Conservation (phyloP, 2,888 invertebrate species). For the Netelia inedita region DNA sequence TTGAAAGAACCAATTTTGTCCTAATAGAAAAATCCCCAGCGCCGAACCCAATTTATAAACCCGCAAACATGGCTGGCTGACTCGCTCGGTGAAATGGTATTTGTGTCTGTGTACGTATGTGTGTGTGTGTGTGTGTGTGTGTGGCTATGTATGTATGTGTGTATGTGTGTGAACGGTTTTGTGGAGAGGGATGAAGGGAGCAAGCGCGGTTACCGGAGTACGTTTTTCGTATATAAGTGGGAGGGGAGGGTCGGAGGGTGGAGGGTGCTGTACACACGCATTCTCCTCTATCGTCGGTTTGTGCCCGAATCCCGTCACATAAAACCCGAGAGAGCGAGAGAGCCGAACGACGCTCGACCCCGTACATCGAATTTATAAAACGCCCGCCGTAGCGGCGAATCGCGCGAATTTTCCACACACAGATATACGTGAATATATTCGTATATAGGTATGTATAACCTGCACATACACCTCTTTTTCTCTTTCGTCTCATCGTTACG, state of each 20-base stretch:
- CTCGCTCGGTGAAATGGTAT: slow-evolving; percentile 64
- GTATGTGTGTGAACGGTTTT: slow-evolving; percentile 36
- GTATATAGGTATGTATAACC: neutral
- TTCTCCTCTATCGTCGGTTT: slow-evolving; percentile 54
- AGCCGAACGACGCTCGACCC: slow-evolving; percentile 61
- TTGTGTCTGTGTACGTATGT: slow-evolving; percentile 36
- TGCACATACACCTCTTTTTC: slow-evolving; percentile 43
- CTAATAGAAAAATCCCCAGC: slow-evolving; percentile 85
- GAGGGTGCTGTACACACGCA: slow-evolving; percentile 41
- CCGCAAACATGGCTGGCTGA: slow-evolving; percentile 84
- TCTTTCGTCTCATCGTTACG: slow-evolving; percentile 30
- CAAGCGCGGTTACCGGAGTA: slow-evolving; percentile 60
- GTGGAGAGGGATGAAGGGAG: slow-evolving; percentile 49
- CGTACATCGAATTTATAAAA: slow-evolving; percentile 79
- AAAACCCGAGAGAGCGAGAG: slow-evolving; percentile 56
- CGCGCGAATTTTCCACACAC: slow-evolving; percentile 70
- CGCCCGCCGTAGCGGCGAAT: slow-evolving; percentile 63
- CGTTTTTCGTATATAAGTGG: slow-evolving; percentile 38
- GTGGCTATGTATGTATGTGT: slow-evolving; percentile 12
- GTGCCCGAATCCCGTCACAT: slow-evolving; percentile 76
- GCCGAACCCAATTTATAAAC: slow-evolving; percentile 85
- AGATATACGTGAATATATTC: neutral
- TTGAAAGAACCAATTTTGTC: slow-evolving; percentile 85
- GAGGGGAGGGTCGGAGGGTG: slow-evolving; percentile 2
- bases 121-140: slow-evolving; percentile 11